Evolutionary conservation across 2,113 vertebrate genomes (phyloP), one percentile per base, ranked within the genome.

Genomic region (Genyomyrus donnyi): DNA sequence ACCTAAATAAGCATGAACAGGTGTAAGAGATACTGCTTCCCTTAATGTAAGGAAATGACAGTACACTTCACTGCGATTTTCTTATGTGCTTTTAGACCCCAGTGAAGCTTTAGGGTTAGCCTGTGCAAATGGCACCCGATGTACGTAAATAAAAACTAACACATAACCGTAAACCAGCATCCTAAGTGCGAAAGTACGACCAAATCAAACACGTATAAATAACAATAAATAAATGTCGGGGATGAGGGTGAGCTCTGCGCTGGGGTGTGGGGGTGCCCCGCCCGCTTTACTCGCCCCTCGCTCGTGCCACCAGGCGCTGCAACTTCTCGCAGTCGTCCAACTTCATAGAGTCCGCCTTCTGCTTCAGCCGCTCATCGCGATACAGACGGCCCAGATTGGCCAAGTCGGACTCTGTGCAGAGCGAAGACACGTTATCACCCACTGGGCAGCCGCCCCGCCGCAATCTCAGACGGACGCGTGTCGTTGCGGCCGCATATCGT

Each of bases 251-350:
- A 4, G 80, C 15, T 46, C 19, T 31, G 48, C 15, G 21, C 27
- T 31, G 49, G 49, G 24, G 8, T 17, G 5, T 19, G 50, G n/a
- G 77, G 7, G 3, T 24, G 31, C 5, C 90, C 89, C 89, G 84
- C 2, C 1, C 53, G 84, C 90, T 39, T 98, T 96, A 98, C 92
- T 96, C 97, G 89, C 94, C 96, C 95, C 96, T 97, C 91, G 96
- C 97, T 58, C 97, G 95, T 48, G 95, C 97, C 0, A 97, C 95
- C 89, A 98, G 92, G 93, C 97, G 97, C 91, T 98, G 97, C 92
- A 99, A 96, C 93, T 99, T 99, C 91, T 99, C 98, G 93, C 98
- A 99, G 96, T 98, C 97, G 94, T 99, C 98, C 88, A 99, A 95
- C 94, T 97, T 98, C 96, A 99, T 95, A 0, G 98, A 98, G 90